Evolutionary conservation across 2,888 invertebrate genomes (phyloP), one percentile per base, ranked within the genome.

Genomic region (Ophraella communa): DNA sequence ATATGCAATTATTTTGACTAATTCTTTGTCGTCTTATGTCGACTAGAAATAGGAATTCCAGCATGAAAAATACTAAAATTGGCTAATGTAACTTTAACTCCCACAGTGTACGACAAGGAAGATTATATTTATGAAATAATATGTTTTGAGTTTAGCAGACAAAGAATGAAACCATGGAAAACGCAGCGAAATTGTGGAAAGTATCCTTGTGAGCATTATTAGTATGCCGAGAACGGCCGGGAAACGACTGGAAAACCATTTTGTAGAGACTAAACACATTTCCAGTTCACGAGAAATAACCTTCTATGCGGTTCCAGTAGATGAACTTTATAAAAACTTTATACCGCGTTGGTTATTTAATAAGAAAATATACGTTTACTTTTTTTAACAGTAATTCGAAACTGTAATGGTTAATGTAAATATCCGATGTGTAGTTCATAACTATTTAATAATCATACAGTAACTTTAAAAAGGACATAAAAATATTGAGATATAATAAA

Each of bases 41-140:
- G 14, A 24, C 35, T 44, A 54, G 56, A 53, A 66, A 66, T 61
- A 54, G 69, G 62, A 66, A 66, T 60, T 65, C 59, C 58, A 49
- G 53, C 62, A 51, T 54, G 62, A 69, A 65, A 61, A 64, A 65
- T 10, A 5, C 47, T 49, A 47, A 57, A 47, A 57, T 11, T 23
- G 33, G 47, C 61, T 70, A 68, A 70, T 67, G 69, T 68, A 42
- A 60, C 61, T 65, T 55, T 33, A 70, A 65, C 59, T 64, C 60
- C 60, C 49, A 57, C 63, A 59, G 62, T 63, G 67, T 61, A 53
- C 61, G 53, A 60, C 62, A 66, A 59, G 62, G 17, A 66, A 62
- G 69, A 71, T 70, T 71, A 69, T 70, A 69, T 71, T 73, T 72
- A 69, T 71, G 71, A 63, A 72, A 70, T 69, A 71, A 71, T 71